Evolutionary conservation across 1,140 invertebrate genomes (phyloP), one percentile per base, ranked within the genome.

Genomic region (Batillaria attramentaria): DNA sequence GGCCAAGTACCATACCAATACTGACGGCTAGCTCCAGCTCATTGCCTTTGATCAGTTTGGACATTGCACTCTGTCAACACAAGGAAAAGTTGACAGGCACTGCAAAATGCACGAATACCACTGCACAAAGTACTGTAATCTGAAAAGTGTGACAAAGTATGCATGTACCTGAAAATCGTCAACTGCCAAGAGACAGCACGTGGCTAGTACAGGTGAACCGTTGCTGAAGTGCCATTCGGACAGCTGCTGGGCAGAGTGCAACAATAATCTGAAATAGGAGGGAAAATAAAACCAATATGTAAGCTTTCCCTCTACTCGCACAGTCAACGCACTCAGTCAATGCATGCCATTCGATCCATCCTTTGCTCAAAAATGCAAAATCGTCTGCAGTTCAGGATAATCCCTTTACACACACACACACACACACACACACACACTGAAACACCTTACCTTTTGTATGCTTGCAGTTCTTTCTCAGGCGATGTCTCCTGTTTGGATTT

Each of bases 21-120:
- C 87, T 85, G 37, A 90, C 84, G 33, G 91, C 91, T 20, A 92
- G 84, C 79, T 92, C 91, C 60, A 91, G 73, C 77, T 92, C 92
- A 87, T 91, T 86, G 33, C 90, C 91, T 77, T 90, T 84, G 16
- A 92, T 87, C 46, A 92, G 83, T 66, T 86, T 87, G 50, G 84
- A 85, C 65, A 92, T 81, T n/a, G 91, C 91, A 77, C 83, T 83
- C 92, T 92, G 86, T 62, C 85, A 87, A 42, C n/a, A n/a, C n/a
- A n/a, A n/a, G n/a, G n/a, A n/a, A n/a, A n/a, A n/a, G n/a, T n/a
- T n/a, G n/a, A n/a, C n/a, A n/a, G n/a, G n/a, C n/a, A n/a, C n/a
- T n/a, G n/a, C n/a, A n/a, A n/a, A n/a, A n/a, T n/a, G n/a, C n/a
- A n/a, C n/a, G n/a, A n/a, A n/a, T n/a, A n/a, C n/a, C n/a, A n/a